Conservation (phyloP, 2,113 vertebrate genomes). For the Misgurnus mizolepis region DNA sequence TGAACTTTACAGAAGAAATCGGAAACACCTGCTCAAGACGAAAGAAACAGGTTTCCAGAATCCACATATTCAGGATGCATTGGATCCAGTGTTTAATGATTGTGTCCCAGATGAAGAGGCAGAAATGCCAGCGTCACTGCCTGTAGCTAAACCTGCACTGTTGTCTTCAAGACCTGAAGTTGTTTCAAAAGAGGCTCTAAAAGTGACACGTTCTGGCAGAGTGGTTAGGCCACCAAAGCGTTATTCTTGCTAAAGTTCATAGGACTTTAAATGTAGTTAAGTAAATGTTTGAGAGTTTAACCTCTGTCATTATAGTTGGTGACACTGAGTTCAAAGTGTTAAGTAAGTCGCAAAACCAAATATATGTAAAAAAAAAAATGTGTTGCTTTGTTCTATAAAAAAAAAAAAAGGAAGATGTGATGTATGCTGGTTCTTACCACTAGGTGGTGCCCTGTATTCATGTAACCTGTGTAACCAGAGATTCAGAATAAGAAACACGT, state of each 20-base stretch:
- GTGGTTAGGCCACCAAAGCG: neutral
- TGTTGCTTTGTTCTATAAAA: neutral
- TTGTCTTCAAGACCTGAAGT: neutral
- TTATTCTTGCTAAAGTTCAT: neutral
- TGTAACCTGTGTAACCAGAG: neutral
- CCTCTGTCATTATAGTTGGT: neutral
- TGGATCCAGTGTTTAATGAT: neutral
- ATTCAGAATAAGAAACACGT: no score
- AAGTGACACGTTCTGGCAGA: neutral
- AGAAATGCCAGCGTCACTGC: neutral
- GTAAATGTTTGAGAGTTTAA: neutral
- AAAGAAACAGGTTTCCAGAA: neutral
- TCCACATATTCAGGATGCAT: constrained; percentile 1
- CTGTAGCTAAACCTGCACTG: neutral
- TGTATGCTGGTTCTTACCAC: no score
- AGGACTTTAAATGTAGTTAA: neutral
- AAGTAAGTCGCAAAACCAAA: neutral
- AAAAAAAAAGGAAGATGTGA: no score
- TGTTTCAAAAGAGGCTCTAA: neutral
- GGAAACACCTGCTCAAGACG: constrained; percentile 9
- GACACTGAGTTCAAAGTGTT: neutral
- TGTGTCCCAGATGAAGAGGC: neutral
- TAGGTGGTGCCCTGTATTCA: neutral
- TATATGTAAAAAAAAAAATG: neutral
- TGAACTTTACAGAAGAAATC: constrained; percentile 6